phyloP scores from a whole-genome alignment of 2,888 invertebrate genomes.

The Himalopsyche tibetana region DNA sequence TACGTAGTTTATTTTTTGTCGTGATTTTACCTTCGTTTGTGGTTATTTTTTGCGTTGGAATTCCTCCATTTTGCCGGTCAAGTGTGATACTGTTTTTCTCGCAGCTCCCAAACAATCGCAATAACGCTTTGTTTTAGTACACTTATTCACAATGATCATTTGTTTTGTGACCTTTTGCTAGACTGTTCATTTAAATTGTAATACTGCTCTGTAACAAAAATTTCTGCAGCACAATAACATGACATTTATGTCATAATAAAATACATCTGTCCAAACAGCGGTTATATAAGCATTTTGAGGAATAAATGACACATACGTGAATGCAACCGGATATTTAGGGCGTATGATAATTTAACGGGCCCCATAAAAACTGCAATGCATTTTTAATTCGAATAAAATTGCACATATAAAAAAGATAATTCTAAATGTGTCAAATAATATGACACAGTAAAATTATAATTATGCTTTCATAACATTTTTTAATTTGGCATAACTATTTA shows the following conservation, averaged over 20 bases:
- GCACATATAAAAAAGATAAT: too few relatives aligned
- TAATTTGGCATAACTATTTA: too few relatives aligned
- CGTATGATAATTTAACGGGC: too few relatives aligned
- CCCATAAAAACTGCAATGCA: too few relatives aligned
- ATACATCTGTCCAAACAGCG: constrained; percentile 23
- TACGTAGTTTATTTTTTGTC: constrained; percentile 51
- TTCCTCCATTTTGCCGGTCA: constrained; percentile 57
- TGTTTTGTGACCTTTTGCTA: not conserved
- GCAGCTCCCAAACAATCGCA: constrained; percentile 23
- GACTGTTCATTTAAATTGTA: not conserved
- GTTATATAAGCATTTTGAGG: not conserved
- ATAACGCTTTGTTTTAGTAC: constrained; percentile 39
- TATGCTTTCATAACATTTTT: too few relatives aligned
- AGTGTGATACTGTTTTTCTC: constrained; percentile 57
- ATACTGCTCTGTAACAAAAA: not conserved
- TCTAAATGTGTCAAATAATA: too few relatives aligned
- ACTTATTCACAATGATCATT: constrained; percentile 42
- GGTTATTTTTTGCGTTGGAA: constrained; percentile 57
- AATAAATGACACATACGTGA: constrained; percentile 23
- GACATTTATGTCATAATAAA: constrained; percentile 22
- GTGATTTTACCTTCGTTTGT: constrained; percentile 58
- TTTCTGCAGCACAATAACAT: not conserved
- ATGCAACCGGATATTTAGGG: not conserved
- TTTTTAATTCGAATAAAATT: too few relatives aligned
- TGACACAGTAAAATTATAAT: too few relatives aligned